phyloP scores from a whole-genome alignment of 1,140 invertebrate species.

The Panagrolaimus sp. region DNA sequence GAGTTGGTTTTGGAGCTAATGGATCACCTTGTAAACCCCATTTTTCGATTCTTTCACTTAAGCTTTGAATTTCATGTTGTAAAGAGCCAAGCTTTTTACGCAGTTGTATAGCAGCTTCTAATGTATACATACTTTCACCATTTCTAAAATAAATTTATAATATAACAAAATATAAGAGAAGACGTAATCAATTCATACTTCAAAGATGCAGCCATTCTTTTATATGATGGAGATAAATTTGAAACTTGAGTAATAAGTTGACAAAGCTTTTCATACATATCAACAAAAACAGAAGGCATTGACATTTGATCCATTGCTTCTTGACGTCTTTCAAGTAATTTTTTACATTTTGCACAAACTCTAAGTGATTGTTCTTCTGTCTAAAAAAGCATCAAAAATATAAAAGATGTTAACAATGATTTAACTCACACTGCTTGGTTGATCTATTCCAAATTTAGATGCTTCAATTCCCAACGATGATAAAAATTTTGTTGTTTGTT shows the following conservation, averaged over 20 bases:
- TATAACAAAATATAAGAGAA: slow-evolving; percentile 23
- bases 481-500: slow-evolving; percentile 27
- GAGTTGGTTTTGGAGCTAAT: slow-evolving; percentile 22
- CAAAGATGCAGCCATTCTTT: slow-evolving; percentile 72
- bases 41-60: slow-evolving; percentile 36
- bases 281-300: slow-evolving; percentile 71
- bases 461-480: slow-evolving; percentile 24
- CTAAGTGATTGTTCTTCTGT: slow-evolving; percentile 67
- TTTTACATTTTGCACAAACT: slow-evolving; percentile 74
- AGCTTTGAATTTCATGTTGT: slow-evolving; percentile 75
- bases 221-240: slow-evolving; percentile 72
- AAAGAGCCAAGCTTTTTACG: slow-evolving; percentile 75
- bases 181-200: too few relatives aligned
- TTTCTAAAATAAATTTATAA: slow-evolving; percentile 62
- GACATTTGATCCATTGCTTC: slow-evolving; percentile 73
- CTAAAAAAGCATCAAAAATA: slow-evolving; percentile 54
- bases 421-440: not conserved
- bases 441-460: not conserved
- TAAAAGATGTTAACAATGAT: not conserved
- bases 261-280: slow-evolving; percentile 75
- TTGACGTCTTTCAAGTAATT: slow-evolving; percentile 72
- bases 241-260: slow-evolving; percentile 71
- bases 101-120: slow-evolving; percentile 74
- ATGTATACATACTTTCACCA: slow-evolving; percentile 78
- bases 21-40: slow-evolving; percentile 37